Evolutionary conservation across 1,140 invertebrate genomes (phyloP).

Genomic region (Venturia canescens): DNA sequence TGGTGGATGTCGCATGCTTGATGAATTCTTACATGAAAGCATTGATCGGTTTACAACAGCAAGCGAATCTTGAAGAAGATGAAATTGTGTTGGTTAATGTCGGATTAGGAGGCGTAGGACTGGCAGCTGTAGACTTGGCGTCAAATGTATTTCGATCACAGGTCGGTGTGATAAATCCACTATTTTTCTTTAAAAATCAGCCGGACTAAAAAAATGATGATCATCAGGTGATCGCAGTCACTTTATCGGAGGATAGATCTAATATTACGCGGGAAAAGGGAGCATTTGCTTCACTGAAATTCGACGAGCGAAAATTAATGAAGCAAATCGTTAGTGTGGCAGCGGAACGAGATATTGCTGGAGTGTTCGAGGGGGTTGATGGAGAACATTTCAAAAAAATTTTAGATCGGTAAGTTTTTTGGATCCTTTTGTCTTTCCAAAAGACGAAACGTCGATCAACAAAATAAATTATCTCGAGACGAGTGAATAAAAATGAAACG

Average conservation of each 20-base stretch:
- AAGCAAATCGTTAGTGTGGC: constrained; percentile 78
- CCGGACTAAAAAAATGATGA: not conserved
- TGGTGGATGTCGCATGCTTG: constrained; percentile 76
- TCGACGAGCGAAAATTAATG: constrained; percentile 76
- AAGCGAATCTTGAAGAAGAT: constrained; percentile 77
- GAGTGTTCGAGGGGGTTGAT: constrained; percentile 80
- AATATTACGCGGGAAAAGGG: constrained; percentile 78
- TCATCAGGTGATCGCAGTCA: constrained; percentile 80
- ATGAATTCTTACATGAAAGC: constrained; percentile 80
- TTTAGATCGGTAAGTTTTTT: constrained; percentile 75
- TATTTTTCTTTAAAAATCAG: not conserved
- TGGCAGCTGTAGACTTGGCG: constrained; percentile 81
- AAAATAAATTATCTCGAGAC: not conserved
- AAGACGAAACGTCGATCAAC: not conserved
- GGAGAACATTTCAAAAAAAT: constrained; percentile 79
- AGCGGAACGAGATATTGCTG: constrained; percentile 77
- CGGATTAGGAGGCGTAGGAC: constrained; percentile 79
- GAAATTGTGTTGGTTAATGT: constrained; percentile 79
- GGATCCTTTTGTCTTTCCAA: not conserved
- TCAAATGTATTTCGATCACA: constrained; percentile 80
- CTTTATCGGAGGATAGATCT: constrained; percentile 78
- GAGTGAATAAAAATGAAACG: constrained; percentile 17
- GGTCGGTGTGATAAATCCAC: constrained; percentile 64
- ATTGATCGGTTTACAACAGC: constrained; percentile 77
- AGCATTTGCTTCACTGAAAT: constrained; percentile 79